These are phyloP conservation scores for Hecatera dysodea DNA, from an alignment of 2,888 invertebrate species.

Conservation along the genomic window DNA sequence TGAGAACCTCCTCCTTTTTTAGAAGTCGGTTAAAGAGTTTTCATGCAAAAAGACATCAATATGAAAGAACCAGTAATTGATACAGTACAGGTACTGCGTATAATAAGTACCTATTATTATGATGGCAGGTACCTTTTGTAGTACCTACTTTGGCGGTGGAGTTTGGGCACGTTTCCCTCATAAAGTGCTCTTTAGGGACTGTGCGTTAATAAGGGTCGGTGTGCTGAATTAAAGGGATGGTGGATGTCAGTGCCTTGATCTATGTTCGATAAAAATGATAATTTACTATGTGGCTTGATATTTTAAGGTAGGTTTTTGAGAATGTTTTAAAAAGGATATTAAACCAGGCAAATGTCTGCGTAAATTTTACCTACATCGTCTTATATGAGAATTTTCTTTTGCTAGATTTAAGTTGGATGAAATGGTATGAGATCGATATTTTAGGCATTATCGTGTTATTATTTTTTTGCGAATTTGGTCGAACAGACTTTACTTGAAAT, in stretches of 20 bases:
- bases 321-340: background rate
- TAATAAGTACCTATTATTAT: constrained; percentile 32
- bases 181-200: constrained; percentile 64
- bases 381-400: too few species aligned
- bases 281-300: constrained; percentile 10
- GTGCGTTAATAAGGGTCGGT: constrained; percentile 63
- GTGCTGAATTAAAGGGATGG: constrained; percentile 59
- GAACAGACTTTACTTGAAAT: too few species aligned
- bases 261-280: constrained; percentile 35
- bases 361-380: too few species aligned
- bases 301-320: background rate
- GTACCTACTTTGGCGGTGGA: constrained; percentile 39
- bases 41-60: constrained; percentile 2
- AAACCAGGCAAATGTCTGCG: too few species aligned
- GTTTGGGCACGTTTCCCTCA: constrained; percentile 65
- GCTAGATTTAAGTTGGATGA: too few species aligned
- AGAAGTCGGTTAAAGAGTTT: too few species aligned
- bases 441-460: too few species aligned
- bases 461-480: too few species aligned
- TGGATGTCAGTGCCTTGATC: constrained; percentile 34
- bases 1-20: too few species aligned
- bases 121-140: constrained; percentile 26
- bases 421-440: too few species aligned
- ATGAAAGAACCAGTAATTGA: constrained; percentile 1
- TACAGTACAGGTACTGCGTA: background rate